These are phyloP conservation scores for Aeoliscus strigatus DNA, from an alignment of 2,797 vertebrate genomes.

Conservation along the genomic window DNA sequence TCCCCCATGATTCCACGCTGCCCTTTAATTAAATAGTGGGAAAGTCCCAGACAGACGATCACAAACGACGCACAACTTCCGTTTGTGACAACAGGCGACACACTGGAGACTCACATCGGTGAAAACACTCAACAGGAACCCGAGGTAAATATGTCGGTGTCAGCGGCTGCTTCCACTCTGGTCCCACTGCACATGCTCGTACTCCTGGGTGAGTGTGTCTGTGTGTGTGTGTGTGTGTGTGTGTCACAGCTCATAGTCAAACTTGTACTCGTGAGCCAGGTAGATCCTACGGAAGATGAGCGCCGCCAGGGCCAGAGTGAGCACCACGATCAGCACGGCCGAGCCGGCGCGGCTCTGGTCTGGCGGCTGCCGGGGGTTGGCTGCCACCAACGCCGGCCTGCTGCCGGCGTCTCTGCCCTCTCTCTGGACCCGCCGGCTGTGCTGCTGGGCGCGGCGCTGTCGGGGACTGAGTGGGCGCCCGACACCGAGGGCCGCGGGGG, in stretches of 20 bases:
- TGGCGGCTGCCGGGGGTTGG: constrained; percentile 64
- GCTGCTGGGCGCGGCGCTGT: constrained; percentile 86
- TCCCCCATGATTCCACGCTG: too few relatives aligned
- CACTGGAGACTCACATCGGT: too few relatives aligned
- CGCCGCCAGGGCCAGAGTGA: constrained; percentile 87
- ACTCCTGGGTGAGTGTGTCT: too few relatives aligned
- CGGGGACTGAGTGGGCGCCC: constrained; percentile 80
- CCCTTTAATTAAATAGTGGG: too few relatives aligned
- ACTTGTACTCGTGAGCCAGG: constrained; percentile 89
- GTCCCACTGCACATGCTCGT: too few relatives aligned
- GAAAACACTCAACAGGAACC: too few relatives aligned
- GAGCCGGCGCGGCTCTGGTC: constrained; percentile 79
- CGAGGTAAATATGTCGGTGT: too few relatives aligned
- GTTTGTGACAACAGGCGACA: too few relatives aligned
- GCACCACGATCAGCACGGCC: constrained; percentile 83
- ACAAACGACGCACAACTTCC: too few relatives aligned
- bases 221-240: too few relatives aligned
- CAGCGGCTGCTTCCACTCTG: too few relatives aligned
- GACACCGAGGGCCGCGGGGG: constrained; percentile 27
- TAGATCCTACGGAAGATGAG: constrained; percentile 95
- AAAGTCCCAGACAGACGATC: too few relatives aligned
- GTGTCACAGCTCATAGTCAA: constrained; percentile 91
- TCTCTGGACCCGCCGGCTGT: constrained; percentile 69
- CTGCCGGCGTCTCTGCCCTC: constrained; percentile 37
- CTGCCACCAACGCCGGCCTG: constrained; percentile 69